Percentiles rank a stretch among this genome's conserved stretches.
phyloP scores from a whole-genome alignment of 2,888 invertebrate species.

The Nasonovia ribisnigri region DNA sequence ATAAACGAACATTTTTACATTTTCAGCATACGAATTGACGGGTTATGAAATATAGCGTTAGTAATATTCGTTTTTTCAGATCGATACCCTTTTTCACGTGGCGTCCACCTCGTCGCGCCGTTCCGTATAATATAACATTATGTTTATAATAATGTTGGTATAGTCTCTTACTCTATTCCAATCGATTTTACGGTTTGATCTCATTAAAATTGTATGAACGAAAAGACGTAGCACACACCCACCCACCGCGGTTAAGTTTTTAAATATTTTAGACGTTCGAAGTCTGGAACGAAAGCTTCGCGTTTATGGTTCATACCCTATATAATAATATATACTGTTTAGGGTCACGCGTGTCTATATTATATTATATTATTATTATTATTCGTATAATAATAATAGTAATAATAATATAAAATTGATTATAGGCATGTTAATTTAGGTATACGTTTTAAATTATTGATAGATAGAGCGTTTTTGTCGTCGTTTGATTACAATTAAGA shows the following conservation, averaged over 20 bases:
- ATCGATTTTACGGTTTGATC: constrained; percentile 27
- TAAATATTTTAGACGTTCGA: constrained; percentile 37
- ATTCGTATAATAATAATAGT: neutral
- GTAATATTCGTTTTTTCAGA: neutral
- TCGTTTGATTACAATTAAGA: neutral
- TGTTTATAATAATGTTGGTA: neutral
- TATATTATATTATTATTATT: neutral
- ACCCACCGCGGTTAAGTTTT: neutral
- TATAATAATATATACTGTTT: neutral
- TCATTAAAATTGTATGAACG: constrained; percentile 40
- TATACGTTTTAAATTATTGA: neutral
- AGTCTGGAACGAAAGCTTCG: neutral
- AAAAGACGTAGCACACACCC: neutral
- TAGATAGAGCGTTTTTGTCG: neutral
- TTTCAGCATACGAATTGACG: neutral
- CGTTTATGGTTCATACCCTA: neutral
- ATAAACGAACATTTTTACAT: neutral
- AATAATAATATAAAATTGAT: neutral
- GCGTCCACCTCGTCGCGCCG: neutral
- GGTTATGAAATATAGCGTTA: neutral
- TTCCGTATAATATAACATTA: neutral
- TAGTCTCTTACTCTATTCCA: neutral
- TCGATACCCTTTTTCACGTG: neutral
- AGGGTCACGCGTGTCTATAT: neutral
- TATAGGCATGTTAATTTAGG: no score